Base-by-base conservation (phyloP, 2,113 vertebrate species). In the Jacana jacana region DNA sequence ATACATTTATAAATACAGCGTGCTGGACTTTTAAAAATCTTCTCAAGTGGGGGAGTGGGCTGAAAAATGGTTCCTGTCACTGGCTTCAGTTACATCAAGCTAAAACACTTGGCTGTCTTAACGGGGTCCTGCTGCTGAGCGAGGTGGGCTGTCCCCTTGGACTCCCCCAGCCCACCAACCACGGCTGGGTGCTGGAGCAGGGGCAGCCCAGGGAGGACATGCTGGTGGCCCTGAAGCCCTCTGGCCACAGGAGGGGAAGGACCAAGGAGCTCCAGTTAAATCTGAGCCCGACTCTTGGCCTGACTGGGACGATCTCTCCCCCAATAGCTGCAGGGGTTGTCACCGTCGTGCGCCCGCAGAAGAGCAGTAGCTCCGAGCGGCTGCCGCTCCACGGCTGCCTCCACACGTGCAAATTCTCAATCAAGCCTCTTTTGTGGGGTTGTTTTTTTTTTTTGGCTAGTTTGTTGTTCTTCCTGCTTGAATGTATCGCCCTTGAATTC, bases 381-480 rank as follows among this genome's bases (percentile, higher is more conserved):
- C 87, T 95, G 72, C 44, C 28, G 35, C 81, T 93, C 48, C 88
- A 42, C 86, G 69, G 30, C 83, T 70, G 52, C 37, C 63, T 89
- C 81, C 46, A 57, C 95, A 92, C 42, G 64, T 97, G 96, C 97
- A 93, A 18, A 65, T 81, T 93, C 90, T 84, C 95, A 97, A 95
- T 98, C 97, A 98, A 93, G 82, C 90, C 0, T 40, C 97, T 94
- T 98, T 98, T 98, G 94, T 98, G 13, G 27, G 77, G 10, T 16
- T 54, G 18, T 46, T 46, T 46, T 46, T 46, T 46, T 46, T 3
- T 23, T 61, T 51, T 96, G 73, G 64, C 93, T 94, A 61, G 18
- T 58, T 93, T 96, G n/a, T 96, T 82, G 81, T 94, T 91, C 79
- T 91, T 95, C 81, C 88, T 86, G 71, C 77, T 86, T 93, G 95